Conservation (phyloP, 1,140 invertebrate genomes). For the Idris sp. region DNA sequence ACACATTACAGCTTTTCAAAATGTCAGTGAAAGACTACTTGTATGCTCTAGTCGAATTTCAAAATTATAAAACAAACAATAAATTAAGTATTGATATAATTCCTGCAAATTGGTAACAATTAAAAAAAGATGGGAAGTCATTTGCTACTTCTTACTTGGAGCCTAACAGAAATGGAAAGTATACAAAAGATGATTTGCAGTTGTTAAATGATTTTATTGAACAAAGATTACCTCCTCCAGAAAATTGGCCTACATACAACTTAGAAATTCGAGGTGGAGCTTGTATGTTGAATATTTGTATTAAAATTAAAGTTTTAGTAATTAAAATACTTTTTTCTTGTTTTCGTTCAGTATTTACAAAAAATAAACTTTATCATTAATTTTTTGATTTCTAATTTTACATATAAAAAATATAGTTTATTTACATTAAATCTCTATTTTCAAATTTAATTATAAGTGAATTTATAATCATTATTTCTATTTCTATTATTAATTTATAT, state of each 20-base stretch:
- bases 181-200: conserved; percentile 3
- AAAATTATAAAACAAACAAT: conserved; percentile 1
- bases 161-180: conserved; percentile 1
- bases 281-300: conserved; percentile 6
- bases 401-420: too few relatives aligned
- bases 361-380: too few relatives aligned
- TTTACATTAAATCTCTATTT: too few relatives aligned
- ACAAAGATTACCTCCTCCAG: conserved; percentile 1
- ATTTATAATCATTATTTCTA: too few relatives aligned
- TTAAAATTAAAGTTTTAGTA: too few relatives aligned
- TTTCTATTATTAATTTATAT: too few relatives aligned
- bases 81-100: conserved; percentile 5
- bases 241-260: conserved; percentile 9
- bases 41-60: conserved; percentile 8
- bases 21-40: too few relatives aligned
- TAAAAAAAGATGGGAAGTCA: conserved; percentile 11
- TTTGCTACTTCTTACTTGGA: conserved; percentile 9
- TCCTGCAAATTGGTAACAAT: conserved; percentile 2
- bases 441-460: too few relatives aligned
- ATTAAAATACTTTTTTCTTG: too few relatives aligned
- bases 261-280: conserved; percentile 19
- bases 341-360: too few relatives aligned
- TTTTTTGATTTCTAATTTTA: too few relatives aligned
- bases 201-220: conserved; percentile 6
- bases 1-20: too few relatives aligned